Evolutionary conservation across 2,113 vertebrate genomes (phyloP), one percentile per base, ranked within the genome.

Genomic region (Dendropsophus ebraccatus): DNA sequence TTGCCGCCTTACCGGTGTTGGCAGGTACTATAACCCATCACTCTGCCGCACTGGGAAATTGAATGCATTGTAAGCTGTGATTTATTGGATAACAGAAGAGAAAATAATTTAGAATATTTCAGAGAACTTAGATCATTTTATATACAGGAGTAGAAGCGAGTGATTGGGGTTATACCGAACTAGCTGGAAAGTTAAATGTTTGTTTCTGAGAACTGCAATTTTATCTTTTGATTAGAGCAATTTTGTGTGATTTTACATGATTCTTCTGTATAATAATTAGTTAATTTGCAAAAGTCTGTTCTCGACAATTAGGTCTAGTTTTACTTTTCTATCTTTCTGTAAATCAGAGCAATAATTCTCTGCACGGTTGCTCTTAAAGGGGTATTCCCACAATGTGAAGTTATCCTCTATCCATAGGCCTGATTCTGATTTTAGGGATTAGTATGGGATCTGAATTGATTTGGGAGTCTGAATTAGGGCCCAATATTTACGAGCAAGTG

Each of bases 21-120:
- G 70, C 65, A 62, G 77, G 17, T 35, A 25, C 54, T 45, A n/a
- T 41, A 37, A 80, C 32, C 35, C 32, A 58, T 37, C 35, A 56
- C 77, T 60, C 32, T 35, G 56, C 35, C 9, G 77, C 77, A 25
- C 54, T 19, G 23, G 52, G 35, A 30, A 80, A 80, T 77, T 77
- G 75, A 77, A 77, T 77, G 75, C 28, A 54, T 77, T 77, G 75
- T 77, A 54, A 77, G 75, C n/a, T 11, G 49, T 54, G 75, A 77
- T 77, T 77, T 77, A 77, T 56, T 21, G 14, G 50, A 77, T 54
- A 77, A 50, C 30, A 54, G 75, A 9, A 35, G 49, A 77, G 49
- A 77, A 77, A 77, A 77, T 77, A 54, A 54, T 54, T 54, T 77
- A 23, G 28, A 32, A 54, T 54, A 77, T 77, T 77, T 77, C 49